Evolutionary conservation across 2,797 vertebrate genomes (phyloP).

Genomic region (Carcharodon carcharias): DNA sequence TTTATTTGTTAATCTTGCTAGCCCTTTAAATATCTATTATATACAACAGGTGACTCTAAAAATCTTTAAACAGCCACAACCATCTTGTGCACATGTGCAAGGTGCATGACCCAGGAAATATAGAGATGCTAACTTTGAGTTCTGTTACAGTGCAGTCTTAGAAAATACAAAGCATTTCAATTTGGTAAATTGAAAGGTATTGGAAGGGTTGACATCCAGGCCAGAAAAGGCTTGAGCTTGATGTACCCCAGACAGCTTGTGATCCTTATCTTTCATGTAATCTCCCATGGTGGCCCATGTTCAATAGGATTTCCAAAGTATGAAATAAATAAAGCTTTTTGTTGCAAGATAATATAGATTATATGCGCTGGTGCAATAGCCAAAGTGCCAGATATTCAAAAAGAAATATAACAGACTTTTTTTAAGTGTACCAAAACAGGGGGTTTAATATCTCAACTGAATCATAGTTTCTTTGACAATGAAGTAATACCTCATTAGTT

Average conservation of each 20-base stretch:
- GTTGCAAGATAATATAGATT: background rate
- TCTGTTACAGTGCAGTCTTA: background rate
- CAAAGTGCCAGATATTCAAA: no score
- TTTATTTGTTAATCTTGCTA: constrained; percentile 17
- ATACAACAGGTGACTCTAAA: background rate
- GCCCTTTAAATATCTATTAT: background rate
- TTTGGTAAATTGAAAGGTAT: background rate
- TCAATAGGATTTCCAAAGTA: background rate
- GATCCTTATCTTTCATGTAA: background rate
- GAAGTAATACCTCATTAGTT: no score
- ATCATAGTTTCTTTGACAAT: background rate
- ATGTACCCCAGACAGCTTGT: background rate
- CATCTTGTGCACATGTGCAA: constrained; percentile 3
- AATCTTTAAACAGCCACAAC: background rate
- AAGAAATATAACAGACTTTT: background rate
- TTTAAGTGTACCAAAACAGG: no score
- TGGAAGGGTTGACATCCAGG: background rate
- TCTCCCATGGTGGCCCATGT: background rate
- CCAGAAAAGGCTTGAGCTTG: background rate
- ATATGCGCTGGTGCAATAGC: background rate
- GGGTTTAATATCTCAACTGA: background rate
- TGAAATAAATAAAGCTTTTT: background rate
- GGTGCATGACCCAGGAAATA: constrained; percentile 1
- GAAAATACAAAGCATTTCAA: background rate
- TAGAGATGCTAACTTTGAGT: background rate